Evolutionary conservation across 2,888 invertebrate species (phyloP).

Genomic region (Gymnosoma rotundatum): DNA sequence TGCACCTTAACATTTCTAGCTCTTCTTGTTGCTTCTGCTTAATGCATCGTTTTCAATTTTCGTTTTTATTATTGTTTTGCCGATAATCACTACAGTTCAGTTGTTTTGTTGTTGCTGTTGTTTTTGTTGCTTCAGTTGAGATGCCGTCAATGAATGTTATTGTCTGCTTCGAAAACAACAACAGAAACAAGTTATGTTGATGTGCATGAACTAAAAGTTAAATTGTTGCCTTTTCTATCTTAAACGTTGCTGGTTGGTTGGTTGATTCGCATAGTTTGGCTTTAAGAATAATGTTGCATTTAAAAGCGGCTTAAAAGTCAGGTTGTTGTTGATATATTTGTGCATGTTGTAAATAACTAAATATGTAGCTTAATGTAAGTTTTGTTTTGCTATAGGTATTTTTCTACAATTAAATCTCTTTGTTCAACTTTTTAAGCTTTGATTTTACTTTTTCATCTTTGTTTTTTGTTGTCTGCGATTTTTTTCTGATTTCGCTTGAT

Average conservation of each 20-base stretch:
- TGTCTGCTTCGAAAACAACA: conserved; percentile 19
- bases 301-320: conserved; percentile 52
- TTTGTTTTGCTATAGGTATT: neutral
- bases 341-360: neutral
- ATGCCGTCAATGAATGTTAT: conserved; percentile 35
- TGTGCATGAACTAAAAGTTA: conserved; percentile 34
- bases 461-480: conserved; percentile 12
- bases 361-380: neutral
- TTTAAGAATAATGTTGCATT: conserved; percentile 54
- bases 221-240: conserved; percentile 21
- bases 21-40: conserved; percentile 55
- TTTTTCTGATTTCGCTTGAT: neutral
- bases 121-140: conserved; percentile 7
- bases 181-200: conserved; percentile 44
- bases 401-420: neutral
- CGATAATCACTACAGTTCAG: neutral
- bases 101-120: neutral
- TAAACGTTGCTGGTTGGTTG: neutral
- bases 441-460: conserved; percentile 5
- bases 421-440: conserved; percentile 6
- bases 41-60: conserved; percentile 37
- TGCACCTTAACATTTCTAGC: conserved; percentile 61
- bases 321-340: conserved; percentile 32
- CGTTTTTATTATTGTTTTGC: conserved; percentile 24
- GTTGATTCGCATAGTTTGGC: conserved; percentile 37